These are phyloP conservation scores for Norana najaformis DNA, from an alignment of 2,888 invertebrate genomes.

Conservation along the genomic window DNA sequence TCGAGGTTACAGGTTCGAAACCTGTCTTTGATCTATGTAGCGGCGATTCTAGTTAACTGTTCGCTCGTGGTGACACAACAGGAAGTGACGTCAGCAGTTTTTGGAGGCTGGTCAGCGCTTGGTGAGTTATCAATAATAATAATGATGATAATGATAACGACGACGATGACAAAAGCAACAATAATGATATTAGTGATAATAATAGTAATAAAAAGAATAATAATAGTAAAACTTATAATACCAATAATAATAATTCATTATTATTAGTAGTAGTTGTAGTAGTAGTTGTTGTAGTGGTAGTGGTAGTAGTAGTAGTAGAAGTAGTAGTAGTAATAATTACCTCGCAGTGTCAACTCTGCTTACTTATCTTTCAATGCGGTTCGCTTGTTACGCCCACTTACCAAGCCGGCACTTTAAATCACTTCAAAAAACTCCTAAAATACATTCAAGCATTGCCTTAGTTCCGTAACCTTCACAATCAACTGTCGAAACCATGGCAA, in stretches of 20 bases:
- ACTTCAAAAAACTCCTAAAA: too few relatives aligned
- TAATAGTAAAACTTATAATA: conserved; percentile 27
- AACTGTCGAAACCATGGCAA: too few relatives aligned
- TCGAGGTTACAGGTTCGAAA: background rate
- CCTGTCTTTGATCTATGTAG: background rate
- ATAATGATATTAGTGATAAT: background rate
- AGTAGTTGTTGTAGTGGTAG: too few relatives aligned
- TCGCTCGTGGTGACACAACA: background rate
- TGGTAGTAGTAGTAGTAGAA: too few relatives aligned
- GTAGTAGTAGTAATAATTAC: too few relatives aligned
- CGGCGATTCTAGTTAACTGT: background rate
- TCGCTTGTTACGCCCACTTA: too few relatives aligned
- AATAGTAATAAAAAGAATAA: conserved; percentile 24
- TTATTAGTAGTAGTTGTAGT: background rate
- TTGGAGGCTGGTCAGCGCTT: background rate
- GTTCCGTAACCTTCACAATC: too few relatives aligned
- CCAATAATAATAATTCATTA: conserved; percentile 24
- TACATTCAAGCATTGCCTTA: too few relatives aligned
- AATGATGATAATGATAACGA: background rate
- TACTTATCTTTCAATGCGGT: too few relatives aligned
- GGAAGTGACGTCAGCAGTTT: background rate
- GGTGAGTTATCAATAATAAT: conserved; percentile 1
- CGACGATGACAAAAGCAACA: background rate
- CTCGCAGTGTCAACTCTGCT: too few relatives aligned
- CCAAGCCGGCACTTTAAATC: too few relatives aligned